phyloP scores from a whole-genome alignment of 2,797 vertebrate genomes.

The Lateolabrax maculatus region DNA sequence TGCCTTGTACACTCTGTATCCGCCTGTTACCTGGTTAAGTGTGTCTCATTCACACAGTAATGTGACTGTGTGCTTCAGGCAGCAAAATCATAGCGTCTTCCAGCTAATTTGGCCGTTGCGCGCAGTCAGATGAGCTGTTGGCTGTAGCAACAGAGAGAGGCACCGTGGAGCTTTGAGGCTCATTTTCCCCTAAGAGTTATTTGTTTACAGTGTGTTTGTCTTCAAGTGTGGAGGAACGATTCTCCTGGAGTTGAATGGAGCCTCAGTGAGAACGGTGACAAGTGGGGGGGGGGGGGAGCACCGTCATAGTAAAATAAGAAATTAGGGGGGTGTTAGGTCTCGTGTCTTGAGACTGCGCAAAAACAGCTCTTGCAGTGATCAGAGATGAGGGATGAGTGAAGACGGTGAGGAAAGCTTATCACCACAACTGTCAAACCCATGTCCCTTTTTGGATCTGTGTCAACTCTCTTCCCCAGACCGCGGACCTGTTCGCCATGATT shows the following conservation, averaged over 20 bases:
- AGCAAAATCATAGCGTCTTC: slow-evolving; percentile 19
- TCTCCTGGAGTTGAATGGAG: slow-evolving; percentile 49
- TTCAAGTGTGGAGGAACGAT: slow-evolving; percentile 38
- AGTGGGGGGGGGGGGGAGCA: slow-evolving; percentile 15
- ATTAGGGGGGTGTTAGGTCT: not conserved
- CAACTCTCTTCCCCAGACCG: slow-evolving; percentile 81
- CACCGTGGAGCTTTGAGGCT: slow-evolving; percentile 55
- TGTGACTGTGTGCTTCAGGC: not conserved
- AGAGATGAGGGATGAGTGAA: slow-evolving; percentile 21
- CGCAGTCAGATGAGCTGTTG: slow-evolving; percentile 60
- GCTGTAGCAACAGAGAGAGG: slow-evolving; percentile 60
- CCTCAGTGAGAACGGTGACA: slow-evolving; percentile 48
- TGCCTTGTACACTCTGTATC: not conserved
- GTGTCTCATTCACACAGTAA: slow-evolving; percentile 23
- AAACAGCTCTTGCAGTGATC: slow-evolving; percentile 9
- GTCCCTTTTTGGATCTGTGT: slow-evolving; percentile 64
- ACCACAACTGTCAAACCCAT: slow-evolving; percentile 42
- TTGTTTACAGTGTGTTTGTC: slow-evolving; percentile 73
- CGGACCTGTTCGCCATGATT: slow-evolving; percentile 91
- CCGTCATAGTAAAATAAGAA: slow-evolving; percentile 16
- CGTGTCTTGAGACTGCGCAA: slow-evolving; percentile 3
- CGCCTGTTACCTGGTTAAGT: not conserved
- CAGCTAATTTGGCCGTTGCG: slow-evolving; percentile 39
- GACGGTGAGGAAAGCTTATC: slow-evolving; percentile 11
- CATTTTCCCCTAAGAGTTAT: slow-evolving; percentile 54